These are phyloP conservation scores for Patiria pectinifera DNA, from an alignment of 53 echinoderm and acorn worm species.

Conservation along the genomic window DNA sequence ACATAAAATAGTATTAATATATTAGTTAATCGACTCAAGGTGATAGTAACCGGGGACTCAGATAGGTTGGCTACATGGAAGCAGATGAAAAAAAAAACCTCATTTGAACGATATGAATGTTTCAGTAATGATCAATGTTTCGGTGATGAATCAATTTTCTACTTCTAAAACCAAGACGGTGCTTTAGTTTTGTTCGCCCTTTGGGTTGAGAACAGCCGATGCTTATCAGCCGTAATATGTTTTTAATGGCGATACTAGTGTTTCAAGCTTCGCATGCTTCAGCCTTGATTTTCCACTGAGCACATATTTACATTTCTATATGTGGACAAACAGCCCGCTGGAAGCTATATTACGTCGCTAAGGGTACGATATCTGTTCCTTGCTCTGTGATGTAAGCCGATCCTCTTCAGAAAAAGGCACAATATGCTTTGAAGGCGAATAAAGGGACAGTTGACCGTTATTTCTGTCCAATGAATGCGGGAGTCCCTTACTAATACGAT, in stretches of 20 bases:
- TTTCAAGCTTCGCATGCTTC: background rate
- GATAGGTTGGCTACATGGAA: no score
- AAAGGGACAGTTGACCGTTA: background rate
- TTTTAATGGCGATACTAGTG: slow-evolving; percentile 5
- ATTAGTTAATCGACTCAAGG: no score
- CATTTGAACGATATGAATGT: no score
- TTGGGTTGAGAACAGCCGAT: background rate
- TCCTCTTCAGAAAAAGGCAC: background rate
- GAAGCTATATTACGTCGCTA: background rate
- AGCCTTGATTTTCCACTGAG: background rate
- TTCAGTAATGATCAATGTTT: no score
- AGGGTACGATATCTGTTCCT: background rate
- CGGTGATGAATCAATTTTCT: no score
- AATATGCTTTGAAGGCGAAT: background rate
- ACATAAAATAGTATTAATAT: no score
- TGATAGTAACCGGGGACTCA: no score
- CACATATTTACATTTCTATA: background rate
- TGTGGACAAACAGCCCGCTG: no score
- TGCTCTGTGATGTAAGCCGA: background rate
- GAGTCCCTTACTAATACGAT: background rate
- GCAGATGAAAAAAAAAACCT: no score
- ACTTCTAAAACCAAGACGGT: background rate
- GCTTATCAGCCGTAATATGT: background rate
- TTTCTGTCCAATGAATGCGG: background rate
- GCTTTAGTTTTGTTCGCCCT: background rate